Percentiles rank a stretch among this genome's conserved stretches.
phyloP scores from a whole-genome alignment of 2,113 vertebrate species.

The Sorex fumeus region DNA sequence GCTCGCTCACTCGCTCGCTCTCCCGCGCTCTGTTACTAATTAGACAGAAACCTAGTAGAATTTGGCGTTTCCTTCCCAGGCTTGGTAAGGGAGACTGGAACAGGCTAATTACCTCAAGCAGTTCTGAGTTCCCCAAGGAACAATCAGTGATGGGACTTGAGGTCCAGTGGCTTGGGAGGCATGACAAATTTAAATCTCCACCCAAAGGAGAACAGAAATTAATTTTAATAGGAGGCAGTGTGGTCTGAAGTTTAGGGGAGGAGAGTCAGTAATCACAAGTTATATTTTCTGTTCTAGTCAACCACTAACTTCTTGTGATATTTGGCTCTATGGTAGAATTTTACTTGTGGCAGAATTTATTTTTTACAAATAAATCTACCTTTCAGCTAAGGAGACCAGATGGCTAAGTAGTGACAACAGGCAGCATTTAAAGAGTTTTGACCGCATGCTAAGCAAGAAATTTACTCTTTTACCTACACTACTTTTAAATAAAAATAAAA shows the following conservation, averaged over 20 bases:
- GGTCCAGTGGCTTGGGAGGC: slow-evolving; percentile 82
- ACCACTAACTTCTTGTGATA: slow-evolving; percentile 81
- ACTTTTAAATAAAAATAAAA: neutral
- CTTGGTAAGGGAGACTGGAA: slow-evolving; percentile 78
- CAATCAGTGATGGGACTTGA: slow-evolving; percentile 78
- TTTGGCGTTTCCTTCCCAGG: slow-evolving; percentile 84
- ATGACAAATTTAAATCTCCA: slow-evolving; percentile 84
- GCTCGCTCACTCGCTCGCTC: slow-evolving; percentile 6
- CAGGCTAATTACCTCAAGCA: slow-evolving; percentile 86
- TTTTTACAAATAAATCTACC: slow-evolving; percentile 71
- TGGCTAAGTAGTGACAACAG: neutral
- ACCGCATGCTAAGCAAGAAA: neutral
- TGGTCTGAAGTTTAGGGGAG: slow-evolving; percentile 72
- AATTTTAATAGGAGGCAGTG: slow-evolving; percentile 86
- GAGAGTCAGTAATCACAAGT: slow-evolving; percentile 79
- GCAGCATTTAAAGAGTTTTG: slow-evolving; percentile 49
- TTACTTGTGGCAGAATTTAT: slow-evolving; percentile 45
- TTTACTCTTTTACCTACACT: neutral
- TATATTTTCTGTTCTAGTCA: slow-evolving; percentile 77
- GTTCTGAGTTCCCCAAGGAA: slow-evolving; percentile 82
- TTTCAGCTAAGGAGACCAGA: slow-evolving; percentile 60
- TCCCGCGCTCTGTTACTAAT: slow-evolving; percentile 83
- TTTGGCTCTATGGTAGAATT: slow-evolving; percentile 70
- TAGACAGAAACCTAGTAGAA: slow-evolving; percentile 85
- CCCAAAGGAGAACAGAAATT: slow-evolving; percentile 82